Evolutionary conservation across 2,797 vertebrate genomes (phyloP).

Genomic region (Poeciliopsis turneri): DNA sequence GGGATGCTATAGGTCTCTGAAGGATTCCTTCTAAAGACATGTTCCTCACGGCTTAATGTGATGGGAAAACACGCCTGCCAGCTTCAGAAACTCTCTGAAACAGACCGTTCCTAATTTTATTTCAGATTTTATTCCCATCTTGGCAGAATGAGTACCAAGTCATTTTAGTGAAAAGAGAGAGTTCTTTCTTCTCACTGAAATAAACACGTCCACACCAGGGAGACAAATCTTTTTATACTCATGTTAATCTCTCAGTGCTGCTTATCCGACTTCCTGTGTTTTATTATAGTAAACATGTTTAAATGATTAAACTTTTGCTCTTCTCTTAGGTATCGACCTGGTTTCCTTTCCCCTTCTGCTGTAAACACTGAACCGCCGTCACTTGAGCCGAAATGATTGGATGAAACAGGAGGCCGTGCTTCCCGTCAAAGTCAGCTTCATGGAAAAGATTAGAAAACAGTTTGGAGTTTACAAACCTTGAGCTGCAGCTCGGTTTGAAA

Average conservation of each 20-base stretch:
- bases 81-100: constrained; percentile 1
- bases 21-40: neutral
- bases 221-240: neutral
- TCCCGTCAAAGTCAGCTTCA: constrained; percentile 41
- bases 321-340: neutral
- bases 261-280: neutral
- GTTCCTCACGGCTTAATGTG: neutral
- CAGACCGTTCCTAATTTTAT: constrained; percentile 1
- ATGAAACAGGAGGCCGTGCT: constrained; percentile 34
- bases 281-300: neutral
- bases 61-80: neutral
- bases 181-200: constrained; percentile 7
- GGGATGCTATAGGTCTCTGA: neutral
- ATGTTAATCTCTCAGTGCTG: neutral
- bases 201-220: neutral
- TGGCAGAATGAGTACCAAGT: neutral
- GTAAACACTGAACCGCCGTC: constrained; percentile 30
- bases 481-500: constrained; percentile 28
- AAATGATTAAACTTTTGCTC: neutral
- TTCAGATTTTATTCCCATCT: neutral
- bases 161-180: neutral
- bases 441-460: constrained; percentile 35
- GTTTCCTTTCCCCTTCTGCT: constrained; percentile 7
- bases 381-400: constrained; percentile 32
- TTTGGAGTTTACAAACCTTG: constrained; percentile 35